These are phyloP conservation scores for Neoseiulus cucumeris DNA, from an alignment of 1,140 invertebrate species.

Conservation along the genomic window DNA sequence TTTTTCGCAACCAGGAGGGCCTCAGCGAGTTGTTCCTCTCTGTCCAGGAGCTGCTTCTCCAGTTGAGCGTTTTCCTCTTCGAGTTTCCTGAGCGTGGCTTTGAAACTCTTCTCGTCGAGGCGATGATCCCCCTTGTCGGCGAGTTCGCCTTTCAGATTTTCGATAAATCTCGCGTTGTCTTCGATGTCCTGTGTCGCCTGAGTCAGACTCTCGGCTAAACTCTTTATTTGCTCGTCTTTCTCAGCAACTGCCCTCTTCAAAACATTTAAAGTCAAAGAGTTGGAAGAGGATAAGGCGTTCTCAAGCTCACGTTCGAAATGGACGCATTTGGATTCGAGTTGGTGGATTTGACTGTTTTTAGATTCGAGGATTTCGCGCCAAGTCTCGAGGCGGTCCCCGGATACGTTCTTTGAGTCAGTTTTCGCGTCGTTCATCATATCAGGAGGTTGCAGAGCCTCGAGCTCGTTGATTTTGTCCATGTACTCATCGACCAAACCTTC, in stretches of 20 bases:
- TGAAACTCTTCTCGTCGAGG: background rate
- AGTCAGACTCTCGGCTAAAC: background rate
- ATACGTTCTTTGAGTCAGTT: background rate
- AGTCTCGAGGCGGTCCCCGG: background rate
- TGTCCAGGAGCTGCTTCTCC: background rate
- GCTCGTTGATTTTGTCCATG: conserved; percentile 4
- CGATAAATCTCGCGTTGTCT: background rate
- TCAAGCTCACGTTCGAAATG: background rate
- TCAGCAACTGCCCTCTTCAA: background rate
- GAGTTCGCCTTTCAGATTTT: background rate
- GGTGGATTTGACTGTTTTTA: background rate
- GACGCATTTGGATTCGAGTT: background rate
- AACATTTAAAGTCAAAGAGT: background rate
- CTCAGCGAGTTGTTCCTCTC: background rate
- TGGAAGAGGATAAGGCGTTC: background rate
- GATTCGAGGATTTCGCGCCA: background rate
- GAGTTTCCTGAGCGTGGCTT: background rate
- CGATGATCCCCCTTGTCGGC: background rate
- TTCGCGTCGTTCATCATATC: background rate
- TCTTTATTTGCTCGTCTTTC: conserved; percentile 1
- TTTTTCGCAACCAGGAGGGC: background rate
- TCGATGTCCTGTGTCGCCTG: background rate
- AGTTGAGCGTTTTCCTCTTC: background rate
- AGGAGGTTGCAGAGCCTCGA: background rate
- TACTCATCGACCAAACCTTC: conserved; percentile 8